A percentile compares a stretch with the other conserved stretches of the same genome.
phyloP scores from a whole-genome alignment of 1,140 invertebrate species.

The Acromyrmex echinatior region DNA sequence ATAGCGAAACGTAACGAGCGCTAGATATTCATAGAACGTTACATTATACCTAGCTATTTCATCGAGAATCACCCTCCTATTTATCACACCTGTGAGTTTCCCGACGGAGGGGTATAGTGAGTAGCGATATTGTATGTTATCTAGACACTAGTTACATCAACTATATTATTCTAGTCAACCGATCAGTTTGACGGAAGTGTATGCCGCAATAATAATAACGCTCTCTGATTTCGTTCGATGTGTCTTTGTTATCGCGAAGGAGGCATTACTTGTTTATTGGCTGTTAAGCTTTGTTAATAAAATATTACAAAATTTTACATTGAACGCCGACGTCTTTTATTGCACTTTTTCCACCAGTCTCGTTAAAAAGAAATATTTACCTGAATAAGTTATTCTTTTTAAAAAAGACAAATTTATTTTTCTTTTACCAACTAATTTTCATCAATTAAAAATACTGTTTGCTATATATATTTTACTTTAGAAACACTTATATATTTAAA shows the following conservation, averaged over 20 bases:
- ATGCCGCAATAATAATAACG: conserved; percentile 75
- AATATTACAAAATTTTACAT: conserved; percentile 76
- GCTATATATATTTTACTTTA: not conserved
- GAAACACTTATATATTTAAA: not conserved
- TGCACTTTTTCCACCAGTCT: not conserved
- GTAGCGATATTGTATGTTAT: conserved; percentile 67
- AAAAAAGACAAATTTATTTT: not conserved
- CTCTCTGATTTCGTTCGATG: conserved; percentile 76
- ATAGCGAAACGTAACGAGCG: conserved; percentile 57
- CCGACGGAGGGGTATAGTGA: conserved; percentile 45
- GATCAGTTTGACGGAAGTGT: conserved; percentile 76
- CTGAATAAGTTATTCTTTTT: not conserved
- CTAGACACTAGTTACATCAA: conserved; percentile 43
- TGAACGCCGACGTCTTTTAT: conserved; percentile 6
- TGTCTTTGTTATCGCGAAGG: conserved; percentile 77
- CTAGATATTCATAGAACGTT: conserved; percentile 69
- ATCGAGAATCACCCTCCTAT: conserved; percentile 28
- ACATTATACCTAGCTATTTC: conserved; percentile 54
- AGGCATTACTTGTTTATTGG: conserved; percentile 79
- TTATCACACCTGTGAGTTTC: conserved; percentile 67
- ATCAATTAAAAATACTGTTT: too few species aligned
- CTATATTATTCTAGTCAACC: conserved; percentile 60
- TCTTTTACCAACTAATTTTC: not conserved
- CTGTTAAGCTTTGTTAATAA: conserved; percentile 84
- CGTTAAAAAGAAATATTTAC: not conserved